Evolutionary conservation across 2,797 vertebrate genomes (phyloP).

Genomic region (Artibeus lituratus): DNA sequence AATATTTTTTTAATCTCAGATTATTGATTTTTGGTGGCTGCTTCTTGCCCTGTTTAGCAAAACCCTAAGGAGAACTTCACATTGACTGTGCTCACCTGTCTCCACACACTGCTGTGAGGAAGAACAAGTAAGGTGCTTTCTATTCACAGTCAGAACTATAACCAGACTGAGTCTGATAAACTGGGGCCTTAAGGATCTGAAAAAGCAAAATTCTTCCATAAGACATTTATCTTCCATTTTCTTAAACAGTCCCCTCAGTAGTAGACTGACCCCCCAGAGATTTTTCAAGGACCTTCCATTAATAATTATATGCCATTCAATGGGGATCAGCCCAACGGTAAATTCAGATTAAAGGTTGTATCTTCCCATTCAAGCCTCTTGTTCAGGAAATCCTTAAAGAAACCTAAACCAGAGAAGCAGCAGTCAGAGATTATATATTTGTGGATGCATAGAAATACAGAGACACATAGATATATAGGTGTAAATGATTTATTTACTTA

Average conservation of each 20-base stretch:
- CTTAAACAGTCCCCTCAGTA: neutral
- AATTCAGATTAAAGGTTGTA: neutral
- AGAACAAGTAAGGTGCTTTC: neutral
- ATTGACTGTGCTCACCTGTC: too few relatives aligned
- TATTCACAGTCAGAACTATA: fast-evolving
- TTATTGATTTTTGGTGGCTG: neutral
- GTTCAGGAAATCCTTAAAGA: neutral
- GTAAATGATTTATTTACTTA: neutral
- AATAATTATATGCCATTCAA: neutral
- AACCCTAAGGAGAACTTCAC: neutral
- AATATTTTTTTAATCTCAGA: neutral
- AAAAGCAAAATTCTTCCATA: neutral
- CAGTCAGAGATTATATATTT: neutral
- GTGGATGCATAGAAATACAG: neutral
- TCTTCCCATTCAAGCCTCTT: neutral
- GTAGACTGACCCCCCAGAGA: neutral
- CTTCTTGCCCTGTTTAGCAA: neutral
- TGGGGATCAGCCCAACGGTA: neutral
- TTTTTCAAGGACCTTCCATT: neutral
- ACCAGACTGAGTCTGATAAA: neutral
- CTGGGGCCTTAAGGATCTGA: neutral
- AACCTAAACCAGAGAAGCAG: neutral
- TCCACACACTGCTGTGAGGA: fast-evolving
- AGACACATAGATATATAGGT: neutral
- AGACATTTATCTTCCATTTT: neutral